Base-by-base conservation (phyloP, 2,113 vertebrate species). In the Elephas maximus region DNA sequence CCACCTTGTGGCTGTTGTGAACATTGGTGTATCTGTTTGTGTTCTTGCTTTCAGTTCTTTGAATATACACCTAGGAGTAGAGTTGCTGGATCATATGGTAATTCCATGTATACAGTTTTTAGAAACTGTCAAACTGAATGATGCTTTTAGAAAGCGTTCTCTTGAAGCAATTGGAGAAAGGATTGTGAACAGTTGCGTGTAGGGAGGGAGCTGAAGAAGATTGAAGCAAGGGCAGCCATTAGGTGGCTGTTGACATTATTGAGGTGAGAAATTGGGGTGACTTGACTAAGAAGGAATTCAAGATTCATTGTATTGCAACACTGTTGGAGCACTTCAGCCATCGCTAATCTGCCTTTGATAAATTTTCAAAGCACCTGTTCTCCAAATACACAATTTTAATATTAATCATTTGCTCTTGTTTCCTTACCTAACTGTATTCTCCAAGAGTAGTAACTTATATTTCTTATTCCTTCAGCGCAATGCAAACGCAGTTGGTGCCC, bases 281-380 rank as follows among this genome's bases (percentile, higher is more conserved):
- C 0, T 0, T n/a, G 18, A 0, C 23, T 21, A 4, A 17, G 7
- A 24, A 37, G 63, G 37, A 37, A 20, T 86, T 45, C 37, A 18
- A 14, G 23, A 15, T 18, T 78, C 23, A 1, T 77, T 84, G 53
- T 53, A 12, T 63, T 67, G 78, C 60, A 44, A 4, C 30, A 10
- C 18, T 18, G 0, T 83, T 20, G 28, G 51, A 80, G 4, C 8
- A 6, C 74, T 69, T 60, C 20, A n/a, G 41, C 26, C 48, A 67
- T 85, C 23, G 9, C 73, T 24, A 7, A 20, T 45, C 44, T n/a
- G 4, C 76, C 62, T 73, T 45, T 28, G 44, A 21, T 57, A 20
- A 45, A 9, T 69, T 86, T 62, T 57, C 51, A 44, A 63, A 84
- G 48, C 67, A 26, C 51, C 41, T 44, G 26, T 67, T 91, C 18